phyloP scores from a whole-genome alignment of 2,797 vertebrate genomes.

The Siniperca scherzeri region DNA sequence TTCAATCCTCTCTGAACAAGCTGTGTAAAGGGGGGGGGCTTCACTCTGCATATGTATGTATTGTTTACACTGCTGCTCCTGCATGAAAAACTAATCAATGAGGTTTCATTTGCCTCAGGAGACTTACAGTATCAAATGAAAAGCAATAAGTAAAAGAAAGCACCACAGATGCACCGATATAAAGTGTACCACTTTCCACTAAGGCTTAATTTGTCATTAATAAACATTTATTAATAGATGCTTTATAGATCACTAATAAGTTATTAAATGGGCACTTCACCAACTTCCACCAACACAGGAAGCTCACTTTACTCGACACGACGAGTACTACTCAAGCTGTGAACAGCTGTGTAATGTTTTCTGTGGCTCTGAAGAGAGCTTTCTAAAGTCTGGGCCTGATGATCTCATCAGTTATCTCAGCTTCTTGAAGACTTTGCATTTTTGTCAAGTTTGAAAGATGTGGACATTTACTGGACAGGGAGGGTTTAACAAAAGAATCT shows the following conservation, averaged over 20 bases:
- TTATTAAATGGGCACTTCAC: not conserved
- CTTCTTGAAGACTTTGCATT: not conserved
- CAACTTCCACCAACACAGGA: not conserved
- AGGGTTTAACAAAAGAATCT: not conserved
- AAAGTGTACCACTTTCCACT: not conserved
- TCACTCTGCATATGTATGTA: not conserved
- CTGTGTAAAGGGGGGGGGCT: not conserved
- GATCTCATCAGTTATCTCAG: conserved; percentile 4
- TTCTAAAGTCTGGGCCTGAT: not conserved
- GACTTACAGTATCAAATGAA: not conserved
- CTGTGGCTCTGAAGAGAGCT: not conserved
- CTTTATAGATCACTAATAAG: not conserved
- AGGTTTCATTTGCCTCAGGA: not conserved
- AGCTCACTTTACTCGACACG: not conserved
- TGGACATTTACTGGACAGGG: not conserved
- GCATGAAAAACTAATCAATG: not conserved
- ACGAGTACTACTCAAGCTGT: not conserved
- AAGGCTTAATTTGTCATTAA: not conserved
- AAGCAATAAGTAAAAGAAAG: not conserved
- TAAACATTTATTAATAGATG: not conserved
- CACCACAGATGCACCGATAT: not conserved
- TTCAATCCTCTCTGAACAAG: not conserved
- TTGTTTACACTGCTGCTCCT: not conserved
- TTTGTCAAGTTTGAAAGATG: too few species aligned
- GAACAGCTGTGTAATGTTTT: not conserved